Percentiles rank a stretch among this genome's conserved stretches.
These are phyloP conservation scores for Patiria pectinifera DNA, from an alignment of 53 echinoderm and acorn worm species.

Conservation along the genomic window DNA sequence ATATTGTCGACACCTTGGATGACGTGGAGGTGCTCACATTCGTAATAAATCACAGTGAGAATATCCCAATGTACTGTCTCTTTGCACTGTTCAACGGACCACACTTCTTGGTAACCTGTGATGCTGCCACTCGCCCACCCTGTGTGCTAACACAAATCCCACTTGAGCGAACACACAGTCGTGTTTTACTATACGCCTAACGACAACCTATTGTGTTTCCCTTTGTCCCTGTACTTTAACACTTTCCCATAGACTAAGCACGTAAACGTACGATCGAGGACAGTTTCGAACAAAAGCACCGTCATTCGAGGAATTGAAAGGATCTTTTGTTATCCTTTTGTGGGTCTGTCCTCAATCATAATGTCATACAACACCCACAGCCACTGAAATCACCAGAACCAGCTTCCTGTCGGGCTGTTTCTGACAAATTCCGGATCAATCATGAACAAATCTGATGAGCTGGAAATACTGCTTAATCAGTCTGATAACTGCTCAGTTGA, in stretches of 20 bases:
- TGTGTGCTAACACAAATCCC: too few relatives aligned
- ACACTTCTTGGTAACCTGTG: not conserved
- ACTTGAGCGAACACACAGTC: constrained; percentile 4
- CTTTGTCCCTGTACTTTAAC: too few relatives aligned
- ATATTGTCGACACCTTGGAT: not conserved
- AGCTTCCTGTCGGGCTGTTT: constrained; percentile 12
- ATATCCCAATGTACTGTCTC: not conserved
- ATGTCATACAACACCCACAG: not conserved
- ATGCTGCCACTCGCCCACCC: not conserved
- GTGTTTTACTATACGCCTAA: too few relatives aligned
- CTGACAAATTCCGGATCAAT: constrained; percentile 41
- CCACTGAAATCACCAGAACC: not conserved
- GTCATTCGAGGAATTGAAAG: too few relatives aligned
- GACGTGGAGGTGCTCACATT: not conserved
- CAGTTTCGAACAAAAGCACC: too few relatives aligned
- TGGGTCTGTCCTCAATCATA: too few relatives aligned
- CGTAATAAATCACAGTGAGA: constrained; percentile 2
- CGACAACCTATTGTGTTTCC: too few relatives aligned
- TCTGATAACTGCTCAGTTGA: not conserved
- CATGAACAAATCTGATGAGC: constrained; percentile 56
- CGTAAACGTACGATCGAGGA: too few relatives aligned
- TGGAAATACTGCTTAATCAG: constrained; percentile 29
- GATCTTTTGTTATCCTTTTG: too few relatives aligned
- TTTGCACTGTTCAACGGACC: not conserved
- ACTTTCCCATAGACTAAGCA: too few relatives aligned